These are phyloP conservation scores for Colius striatus DNA, from an alignment of 2,113 vertebrate genomes.

Conservation along the genomic window DNA sequence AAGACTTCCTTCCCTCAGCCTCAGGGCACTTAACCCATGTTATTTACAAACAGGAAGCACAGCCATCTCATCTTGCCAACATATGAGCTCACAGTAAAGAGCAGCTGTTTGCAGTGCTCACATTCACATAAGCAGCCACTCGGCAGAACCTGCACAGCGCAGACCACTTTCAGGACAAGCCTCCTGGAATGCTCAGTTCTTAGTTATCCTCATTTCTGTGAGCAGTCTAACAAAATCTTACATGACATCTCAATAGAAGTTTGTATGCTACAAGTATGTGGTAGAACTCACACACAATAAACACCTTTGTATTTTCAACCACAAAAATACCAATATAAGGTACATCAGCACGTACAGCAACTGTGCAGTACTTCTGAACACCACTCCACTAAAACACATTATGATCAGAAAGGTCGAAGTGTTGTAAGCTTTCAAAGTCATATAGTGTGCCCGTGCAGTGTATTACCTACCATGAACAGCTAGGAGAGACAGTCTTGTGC, in stretches of 20 bases:
- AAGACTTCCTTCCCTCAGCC: background rate
- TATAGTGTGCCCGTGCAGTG: rapidly evolving
- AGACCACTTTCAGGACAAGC: background rate
- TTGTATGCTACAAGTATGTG: background rate
- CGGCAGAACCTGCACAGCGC: background rate
- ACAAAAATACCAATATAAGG: background rate
- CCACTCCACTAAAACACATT: background rate
- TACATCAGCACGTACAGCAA: background rate
- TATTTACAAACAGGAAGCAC: background rate
- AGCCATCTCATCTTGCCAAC: background rate
- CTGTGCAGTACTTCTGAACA: background rate
- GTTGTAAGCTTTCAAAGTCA: background rate
- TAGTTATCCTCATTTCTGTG: background rate
- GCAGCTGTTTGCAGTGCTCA: background rate
- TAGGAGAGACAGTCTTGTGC: constrained; percentile 90
- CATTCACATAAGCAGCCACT: background rate
- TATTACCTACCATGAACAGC: constrained; percentile 86
- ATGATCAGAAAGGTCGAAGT: background rate
- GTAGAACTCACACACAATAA: background rate
- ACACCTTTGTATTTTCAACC: background rate
- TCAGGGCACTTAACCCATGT: background rate
- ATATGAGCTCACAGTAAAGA: background rate
- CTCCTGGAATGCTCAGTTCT: background rate
- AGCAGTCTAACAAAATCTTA: background rate
- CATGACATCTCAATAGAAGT: background rate